These are phyloP conservation scores for Haemorhous mexicanus DNA, from an alignment of 2,113 vertebrate genomes.

Conservation along the genomic window DNA sequence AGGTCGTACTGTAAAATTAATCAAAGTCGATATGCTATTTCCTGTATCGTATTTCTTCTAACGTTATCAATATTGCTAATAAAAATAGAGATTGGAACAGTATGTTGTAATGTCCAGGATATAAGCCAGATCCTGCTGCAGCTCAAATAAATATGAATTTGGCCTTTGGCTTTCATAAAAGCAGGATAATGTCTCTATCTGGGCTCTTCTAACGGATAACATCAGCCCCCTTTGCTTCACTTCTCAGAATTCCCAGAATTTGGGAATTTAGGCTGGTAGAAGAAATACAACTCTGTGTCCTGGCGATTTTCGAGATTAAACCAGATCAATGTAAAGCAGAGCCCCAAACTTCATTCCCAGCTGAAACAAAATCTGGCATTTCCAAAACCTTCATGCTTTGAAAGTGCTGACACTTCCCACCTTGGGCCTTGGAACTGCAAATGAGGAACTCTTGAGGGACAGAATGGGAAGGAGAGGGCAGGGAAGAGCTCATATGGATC, in stretches of 20 bases:
- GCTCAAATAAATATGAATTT: constrained; percentile 26
- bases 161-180: constrained; percentile 31
- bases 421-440: rapidly evolving
- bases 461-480: not conserved
- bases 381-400: not conserved
- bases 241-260: not conserved
- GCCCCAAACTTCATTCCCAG: not conserved
- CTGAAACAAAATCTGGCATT: not conserved
- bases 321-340: not conserved
- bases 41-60: constrained; percentile 35
- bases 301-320: not conserved
- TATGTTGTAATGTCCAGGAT: constrained; percentile 33
- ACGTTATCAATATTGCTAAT: constrained; percentile 50
- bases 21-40: constrained; percentile 15
- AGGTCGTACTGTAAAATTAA: not conserved
- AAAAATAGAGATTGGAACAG: constrained; percentile 53
- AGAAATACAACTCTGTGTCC: not conserved
- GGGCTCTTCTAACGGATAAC: not conserved
- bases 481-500: not conserved
- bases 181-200: constrained; percentile 26
- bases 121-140: constrained; percentile 40
- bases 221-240: not conserved
- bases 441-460: not conserved
- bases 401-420: not conserved
- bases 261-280: not conserved